These are phyloP conservation scores for Artemisiospiza belli DNA, from an alignment of 2,113 vertebrate genomes.

Conservation along the genomic window DNA sequence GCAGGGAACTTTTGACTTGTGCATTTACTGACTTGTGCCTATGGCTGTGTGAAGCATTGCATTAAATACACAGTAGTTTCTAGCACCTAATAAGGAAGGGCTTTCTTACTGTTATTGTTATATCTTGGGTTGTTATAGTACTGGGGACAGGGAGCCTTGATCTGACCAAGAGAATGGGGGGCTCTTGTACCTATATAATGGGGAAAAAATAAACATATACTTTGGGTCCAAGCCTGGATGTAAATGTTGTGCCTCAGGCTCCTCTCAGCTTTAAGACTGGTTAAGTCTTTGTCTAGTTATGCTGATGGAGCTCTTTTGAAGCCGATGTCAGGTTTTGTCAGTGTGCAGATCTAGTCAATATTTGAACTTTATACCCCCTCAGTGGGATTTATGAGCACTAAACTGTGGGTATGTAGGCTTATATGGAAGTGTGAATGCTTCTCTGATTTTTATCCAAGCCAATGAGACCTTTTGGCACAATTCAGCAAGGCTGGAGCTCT, in stretches of 20 bases:
- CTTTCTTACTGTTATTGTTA: slow-evolving; percentile 63
- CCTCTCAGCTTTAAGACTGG: slow-evolving; percentile 2
- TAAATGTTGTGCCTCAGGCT: slow-evolving; percentile 27
- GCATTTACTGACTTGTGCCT: slow-evolving; percentile 42
- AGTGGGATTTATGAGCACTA: slow-evolving; percentile 45
- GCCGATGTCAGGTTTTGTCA: slow-evolving; percentile 22
- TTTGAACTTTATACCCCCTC: slow-evolving; percentile 43
- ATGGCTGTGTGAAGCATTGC: slow-evolving; percentile 7
- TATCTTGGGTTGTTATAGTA: slow-evolving; percentile 43
- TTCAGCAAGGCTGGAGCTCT: background rate
- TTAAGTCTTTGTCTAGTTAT: slow-evolving; percentile 24
- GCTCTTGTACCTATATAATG: slow-evolving; percentile 17
- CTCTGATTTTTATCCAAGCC: slow-evolving; percentile 54
- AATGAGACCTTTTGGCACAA: slow-evolving; percentile 35
- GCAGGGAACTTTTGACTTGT: background rate
- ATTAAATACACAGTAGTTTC: slow-evolving; percentile 51
- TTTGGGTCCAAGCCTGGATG: background rate
- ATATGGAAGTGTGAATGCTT: slow-evolving; percentile 48
- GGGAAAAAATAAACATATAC: slow-evolving; percentile 6
- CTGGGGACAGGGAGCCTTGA: slow-evolving; percentile 13
- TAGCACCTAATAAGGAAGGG: slow-evolving; percentile 63
- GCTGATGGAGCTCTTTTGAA: slow-evolving; percentile 8
- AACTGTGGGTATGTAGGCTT: slow-evolving; percentile 44
- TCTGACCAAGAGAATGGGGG: background rate
- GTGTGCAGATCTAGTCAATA: slow-evolving; percentile 57